These are phyloP conservation scores for Drosophila multiciliata DNA, from an alignment of 2,888 invertebrate genomes.

Conservation along the genomic window DNA sequence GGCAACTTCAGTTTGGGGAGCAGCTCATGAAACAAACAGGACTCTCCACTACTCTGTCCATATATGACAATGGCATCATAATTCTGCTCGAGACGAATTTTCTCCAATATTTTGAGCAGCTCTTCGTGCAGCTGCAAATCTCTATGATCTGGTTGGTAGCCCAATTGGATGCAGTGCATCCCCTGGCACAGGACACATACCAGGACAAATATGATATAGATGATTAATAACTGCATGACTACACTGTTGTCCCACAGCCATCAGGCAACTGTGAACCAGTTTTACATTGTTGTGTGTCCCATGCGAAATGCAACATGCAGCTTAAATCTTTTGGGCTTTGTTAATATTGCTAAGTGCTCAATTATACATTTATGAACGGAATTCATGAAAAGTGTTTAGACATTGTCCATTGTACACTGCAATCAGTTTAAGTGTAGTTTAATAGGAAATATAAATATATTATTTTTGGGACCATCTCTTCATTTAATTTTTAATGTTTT, in stretches of 20 bases:
- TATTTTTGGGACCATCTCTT: not conserved
- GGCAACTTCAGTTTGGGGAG: constrained; percentile 30
- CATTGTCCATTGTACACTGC: not conserved
- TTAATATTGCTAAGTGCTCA: not conserved
- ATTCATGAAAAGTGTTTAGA: not conserved
- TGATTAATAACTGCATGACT: constrained; percentile 20
- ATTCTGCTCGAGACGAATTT: constrained; percentile 37
- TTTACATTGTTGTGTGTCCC: not conserved
- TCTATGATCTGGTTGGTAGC: rapidly evolving
- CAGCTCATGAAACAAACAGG: constrained; percentile 49
- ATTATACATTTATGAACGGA: not conserved
- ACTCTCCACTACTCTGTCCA: constrained; percentile 23
- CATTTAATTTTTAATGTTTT: not conserved
- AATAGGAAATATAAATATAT: not conserved
- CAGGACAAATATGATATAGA: constrained; percentile 1
- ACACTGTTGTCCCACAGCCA: constrained; percentile 10
- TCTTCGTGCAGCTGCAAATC: not conserved
- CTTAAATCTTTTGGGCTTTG: not conserved
- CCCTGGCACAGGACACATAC: not conserved
- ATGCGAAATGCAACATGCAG: not conserved
- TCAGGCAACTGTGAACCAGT: constrained; percentile 42
- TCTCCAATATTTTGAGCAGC: constrained; percentile 28
- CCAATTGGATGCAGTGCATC: constrained; percentile 13
- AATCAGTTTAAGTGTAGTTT: not conserved
- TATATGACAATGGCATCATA: constrained; percentile 47